Conservation (phyloP, 1,140 invertebrate genomes). For the Drosophila pruinosa region DNA sequence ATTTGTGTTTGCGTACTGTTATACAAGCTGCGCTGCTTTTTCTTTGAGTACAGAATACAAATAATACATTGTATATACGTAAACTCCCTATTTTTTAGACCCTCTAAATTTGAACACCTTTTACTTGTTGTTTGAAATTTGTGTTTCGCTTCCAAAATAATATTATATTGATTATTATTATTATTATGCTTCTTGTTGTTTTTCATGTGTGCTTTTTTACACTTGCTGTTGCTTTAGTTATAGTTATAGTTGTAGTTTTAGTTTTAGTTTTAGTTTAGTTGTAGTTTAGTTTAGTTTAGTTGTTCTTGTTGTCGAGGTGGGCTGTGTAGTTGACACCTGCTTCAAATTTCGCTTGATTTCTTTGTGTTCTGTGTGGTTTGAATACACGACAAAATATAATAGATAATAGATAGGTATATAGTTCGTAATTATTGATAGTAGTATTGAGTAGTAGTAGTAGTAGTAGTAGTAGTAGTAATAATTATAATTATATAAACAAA, state of each 20-base stretch:
- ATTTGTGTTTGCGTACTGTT: conserved; percentile 11
- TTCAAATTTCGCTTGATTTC: conserved; percentile 25
- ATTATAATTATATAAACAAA: conserved; percentile 12
- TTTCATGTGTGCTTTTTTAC: conserved; percentile 2
- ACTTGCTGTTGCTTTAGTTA: conserved; percentile 1
- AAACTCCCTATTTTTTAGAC: conserved; percentile 14
- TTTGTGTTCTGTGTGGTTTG: not conserved
- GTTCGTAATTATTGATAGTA: not conserved
- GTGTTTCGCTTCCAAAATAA: not conserved
- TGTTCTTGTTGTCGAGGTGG: conserved; percentile 20
- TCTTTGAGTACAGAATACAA: conserved; percentile 8
- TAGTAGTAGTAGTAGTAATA: not conserved
- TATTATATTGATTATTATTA: conserved; percentile 1
- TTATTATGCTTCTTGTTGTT: conserved; percentile 1
- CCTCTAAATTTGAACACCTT: conserved; percentile 4
- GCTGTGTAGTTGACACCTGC: conserved; percentile 29
- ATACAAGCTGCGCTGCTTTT: conserved; percentile 15
- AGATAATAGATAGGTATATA: conserved; percentile 10
- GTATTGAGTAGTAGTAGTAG: not conserved
- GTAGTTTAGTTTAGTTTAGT: too few relatives aligned
- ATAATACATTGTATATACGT: not conserved
- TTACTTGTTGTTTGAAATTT: conserved; percentile 7
- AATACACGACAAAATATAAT: conserved; percentile 32
- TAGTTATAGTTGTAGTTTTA: not conserved
- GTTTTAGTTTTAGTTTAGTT: not conserved